Conservation (phyloP, 2,797 vertebrate species). For the Sandelia bainsii region DNA sequence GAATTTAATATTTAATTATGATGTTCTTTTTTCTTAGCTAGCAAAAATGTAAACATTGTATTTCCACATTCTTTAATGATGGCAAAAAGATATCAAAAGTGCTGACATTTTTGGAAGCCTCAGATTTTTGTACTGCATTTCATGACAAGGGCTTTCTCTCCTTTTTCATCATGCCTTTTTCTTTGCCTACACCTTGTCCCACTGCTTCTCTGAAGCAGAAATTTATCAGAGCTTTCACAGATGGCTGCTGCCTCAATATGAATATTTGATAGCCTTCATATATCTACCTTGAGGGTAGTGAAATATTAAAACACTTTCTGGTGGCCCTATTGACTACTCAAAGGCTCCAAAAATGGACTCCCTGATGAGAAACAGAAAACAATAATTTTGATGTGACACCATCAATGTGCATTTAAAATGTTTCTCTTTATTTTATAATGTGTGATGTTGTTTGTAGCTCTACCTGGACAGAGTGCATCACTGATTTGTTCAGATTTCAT, state of each 20-base stretch:
- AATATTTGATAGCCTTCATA: slow-evolving; percentile 82
- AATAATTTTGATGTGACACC: neutral
- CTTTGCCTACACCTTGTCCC: slow-evolving; percentile 50
- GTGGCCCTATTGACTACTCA: slow-evolving; percentile 63
- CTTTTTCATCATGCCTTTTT: slow-evolving; percentile 3
- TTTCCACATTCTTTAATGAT: neutral
- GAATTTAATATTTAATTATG: neutral
- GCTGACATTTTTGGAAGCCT: neutral
- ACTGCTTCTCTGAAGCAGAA: slow-evolving; percentile 52
- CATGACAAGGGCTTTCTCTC: slow-evolving; percentile 13
- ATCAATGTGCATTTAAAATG: slow-evolving; percentile 26
- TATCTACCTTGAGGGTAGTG: slow-evolving; percentile 74
- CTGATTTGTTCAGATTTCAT: slow-evolving; percentile 26
- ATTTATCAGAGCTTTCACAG: slow-evolving; percentile 72
- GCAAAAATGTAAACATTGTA: neutral
- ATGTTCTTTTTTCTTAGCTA: neutral
- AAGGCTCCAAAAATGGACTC: slow-evolving; percentile 32
- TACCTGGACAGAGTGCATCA: neutral
- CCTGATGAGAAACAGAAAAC: neutral
- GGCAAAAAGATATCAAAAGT: neutral
- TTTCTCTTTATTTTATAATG: neutral
- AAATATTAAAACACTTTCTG: slow-evolving; percentile 82
- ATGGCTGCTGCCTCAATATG: slow-evolving; percentile 75
- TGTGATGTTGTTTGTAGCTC: slow-evolving; percentile 3
- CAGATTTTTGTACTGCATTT: neutral